Conservation (phyloP, 2,888 invertebrate species). For the Willowsia nigromaculata region DNA sequence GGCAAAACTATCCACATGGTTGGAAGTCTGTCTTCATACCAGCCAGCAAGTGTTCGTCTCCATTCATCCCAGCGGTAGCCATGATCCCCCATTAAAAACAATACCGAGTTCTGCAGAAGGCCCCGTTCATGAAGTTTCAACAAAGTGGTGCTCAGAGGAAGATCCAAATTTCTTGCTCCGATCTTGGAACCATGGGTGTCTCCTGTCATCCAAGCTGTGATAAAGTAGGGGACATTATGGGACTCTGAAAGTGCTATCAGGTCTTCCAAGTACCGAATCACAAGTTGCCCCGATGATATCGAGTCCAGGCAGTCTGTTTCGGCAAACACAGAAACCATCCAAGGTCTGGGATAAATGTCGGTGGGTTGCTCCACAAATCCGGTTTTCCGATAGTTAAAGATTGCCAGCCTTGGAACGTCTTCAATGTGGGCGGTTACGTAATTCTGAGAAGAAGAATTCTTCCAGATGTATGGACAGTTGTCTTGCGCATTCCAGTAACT, state of each 20-base stretch:
- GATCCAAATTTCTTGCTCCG: slow-evolving; percentile 43
- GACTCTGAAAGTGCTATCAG: slow-evolving; percentile 84
- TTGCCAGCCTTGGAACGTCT: slow-evolving; percentile 87
- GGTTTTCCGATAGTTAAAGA: slow-evolving; percentile 87
- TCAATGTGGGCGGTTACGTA: slow-evolving; percentile 81
- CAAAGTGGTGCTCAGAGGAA: slow-evolving; percentile 41
- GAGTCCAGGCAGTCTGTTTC: slow-evolving; percentile 63
- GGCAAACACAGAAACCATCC: slow-evolving; percentile 82
- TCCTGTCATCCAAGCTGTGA: slow-evolving; percentile 70
- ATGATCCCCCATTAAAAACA: slow-evolving; percentile 88
- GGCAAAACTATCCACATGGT: background rate
- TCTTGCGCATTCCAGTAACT: slow-evolving; percentile 82
- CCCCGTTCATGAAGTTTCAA: slow-evolving; percentile 82
- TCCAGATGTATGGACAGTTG: slow-evolving; percentile 88
- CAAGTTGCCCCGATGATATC: slow-evolving; percentile 59
- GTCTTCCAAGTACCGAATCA: slow-evolving; percentile 81
- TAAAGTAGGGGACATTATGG: slow-evolving; percentile 81
- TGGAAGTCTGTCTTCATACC: too few species aligned
- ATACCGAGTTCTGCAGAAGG: slow-evolving; percentile 84
- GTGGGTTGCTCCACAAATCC: slow-evolving; percentile 88
- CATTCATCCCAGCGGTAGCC: slow-evolving; percentile 84
- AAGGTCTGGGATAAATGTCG: slow-evolving; percentile 90
- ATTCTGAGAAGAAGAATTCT: slow-evolving; percentile 84
- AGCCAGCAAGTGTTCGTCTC: background rate
- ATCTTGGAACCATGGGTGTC: slow-evolving; percentile 64